These are phyloP conservation scores for Lontra canadensis DNA, from an alignment of 2,113 vertebrate species.

Conservation along the genomic window DNA sequence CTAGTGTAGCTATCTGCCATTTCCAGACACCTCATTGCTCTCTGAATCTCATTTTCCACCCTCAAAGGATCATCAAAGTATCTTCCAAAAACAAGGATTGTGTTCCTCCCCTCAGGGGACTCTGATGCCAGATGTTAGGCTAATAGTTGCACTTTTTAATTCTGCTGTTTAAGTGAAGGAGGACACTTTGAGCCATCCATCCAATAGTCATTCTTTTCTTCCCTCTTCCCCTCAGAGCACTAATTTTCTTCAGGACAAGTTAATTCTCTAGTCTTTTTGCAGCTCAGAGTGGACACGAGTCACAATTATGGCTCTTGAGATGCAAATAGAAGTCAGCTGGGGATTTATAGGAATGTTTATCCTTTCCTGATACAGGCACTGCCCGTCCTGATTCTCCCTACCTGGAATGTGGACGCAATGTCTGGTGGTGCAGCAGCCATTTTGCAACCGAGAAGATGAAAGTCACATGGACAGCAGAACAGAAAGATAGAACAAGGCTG, in stretches of 20 bases:
- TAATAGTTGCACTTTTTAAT: not conserved
- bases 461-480: fast-evolving
- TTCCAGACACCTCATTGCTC: not conserved
- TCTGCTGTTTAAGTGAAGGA: not conserved
- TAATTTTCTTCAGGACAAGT: not conserved
- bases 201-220: not conserved
- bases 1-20: not conserved
- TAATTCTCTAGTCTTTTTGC: not conserved
- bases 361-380: not conserved
- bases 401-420: not conserved
- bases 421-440: constrained; percentile 19
- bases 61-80: constrained; percentile 24
- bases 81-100: constrained; percentile 53
- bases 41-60: constrained; percentile 26
- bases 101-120: not conserved
- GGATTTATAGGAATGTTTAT: fast-evolving
- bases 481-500: not conserved
- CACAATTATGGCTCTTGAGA: not conserved
- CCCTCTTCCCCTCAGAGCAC: not conserved
- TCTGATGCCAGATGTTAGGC: not conserved
- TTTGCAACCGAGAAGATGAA: not conserved
- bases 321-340: not conserved
- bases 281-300: not conserved
- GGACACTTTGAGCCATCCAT: no score
- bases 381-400: not conserved